phyloP scores from a whole-genome alignment of 2,888 invertebrate species.

The Bombylius major region DNA sequence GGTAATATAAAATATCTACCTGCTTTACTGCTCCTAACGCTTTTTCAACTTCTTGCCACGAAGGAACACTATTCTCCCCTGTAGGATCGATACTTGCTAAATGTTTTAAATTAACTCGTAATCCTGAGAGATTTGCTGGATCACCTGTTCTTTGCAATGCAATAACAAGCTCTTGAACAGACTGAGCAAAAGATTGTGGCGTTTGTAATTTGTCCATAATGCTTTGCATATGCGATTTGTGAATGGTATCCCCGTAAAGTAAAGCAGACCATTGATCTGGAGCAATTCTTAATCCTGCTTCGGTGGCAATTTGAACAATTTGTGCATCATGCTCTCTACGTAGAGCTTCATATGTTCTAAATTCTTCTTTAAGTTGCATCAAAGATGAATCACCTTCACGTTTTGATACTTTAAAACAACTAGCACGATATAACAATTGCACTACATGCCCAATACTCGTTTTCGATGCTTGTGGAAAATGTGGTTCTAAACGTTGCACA shows the following conservation, averaged over 20 bases:
- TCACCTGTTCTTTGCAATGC: slow-evolving; percentile 79
- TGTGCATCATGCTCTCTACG: slow-evolving; percentile 95
- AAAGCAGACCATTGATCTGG: slow-evolving; percentile 98
- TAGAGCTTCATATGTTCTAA: slow-evolving; percentile 84
- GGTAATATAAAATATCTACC: neutral
- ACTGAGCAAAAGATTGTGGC: slow-evolving; percentile 82
- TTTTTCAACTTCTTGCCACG: slow-evolving; percentile 51
- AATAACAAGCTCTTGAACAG: slow-evolving; percentile 81
- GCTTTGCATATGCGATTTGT: slow-evolving; percentile 95
- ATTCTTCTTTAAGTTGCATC: slow-evolving; percentile 97
- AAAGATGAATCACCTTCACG: slow-evolving; percentile 92
- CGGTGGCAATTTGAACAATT: slow-evolving; percentile 95
- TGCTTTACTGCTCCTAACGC: slow-evolving; percentile 55
- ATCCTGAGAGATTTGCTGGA: slow-evolving; percentile 64
- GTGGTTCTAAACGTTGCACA: slow-evolving; percentile 89
- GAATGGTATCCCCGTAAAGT: slow-evolving; percentile 86
- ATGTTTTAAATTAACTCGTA: slow-evolving; percentile 69
- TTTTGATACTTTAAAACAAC: slow-evolving; percentile 97
- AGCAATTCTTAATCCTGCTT: slow-evolving; percentile 90
- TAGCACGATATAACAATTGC: slow-evolving; percentile 91
- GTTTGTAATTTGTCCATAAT: slow-evolving; percentile 85
- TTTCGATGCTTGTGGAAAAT: slow-evolving; percentile 93
- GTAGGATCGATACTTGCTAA: slow-evolving; percentile 78
- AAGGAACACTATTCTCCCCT: slow-evolving; percentile 51
- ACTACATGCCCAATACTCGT: slow-evolving; percentile 99